A percentile compares a stretch with the other conserved stretches of the same genome.
phyloP scores from a whole-genome alignment of 2,888 invertebrate genomes.

The Phengaris alcon region DNA sequence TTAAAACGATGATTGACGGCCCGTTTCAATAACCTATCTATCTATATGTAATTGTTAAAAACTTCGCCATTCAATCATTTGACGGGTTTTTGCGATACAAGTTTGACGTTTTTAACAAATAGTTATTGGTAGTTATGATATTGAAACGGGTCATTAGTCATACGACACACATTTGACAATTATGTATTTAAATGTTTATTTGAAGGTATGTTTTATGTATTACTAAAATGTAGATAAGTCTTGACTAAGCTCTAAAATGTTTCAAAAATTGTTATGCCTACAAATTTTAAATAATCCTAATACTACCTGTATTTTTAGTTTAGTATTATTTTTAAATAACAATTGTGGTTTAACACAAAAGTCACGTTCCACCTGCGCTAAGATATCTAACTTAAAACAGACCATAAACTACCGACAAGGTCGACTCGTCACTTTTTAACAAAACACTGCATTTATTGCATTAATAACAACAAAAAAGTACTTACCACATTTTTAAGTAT shows the following conservation, averaged over 20 bases:
- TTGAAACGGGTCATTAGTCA: too few species aligned
- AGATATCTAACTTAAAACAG: conserved; percentile 6
- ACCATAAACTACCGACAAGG: not conserved
- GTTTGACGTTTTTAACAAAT: too few species aligned
- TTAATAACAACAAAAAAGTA: not conserved
- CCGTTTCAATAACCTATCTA: too few species aligned
- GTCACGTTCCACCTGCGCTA: not conserved
- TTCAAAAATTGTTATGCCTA: not conserved
- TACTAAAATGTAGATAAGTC: not conserved
- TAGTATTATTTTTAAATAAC: not conserved
- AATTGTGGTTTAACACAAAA: not conserved
- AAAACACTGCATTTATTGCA: not conserved
- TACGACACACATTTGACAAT: not conserved
- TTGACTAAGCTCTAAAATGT: not conserved
- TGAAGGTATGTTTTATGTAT: not conserved
- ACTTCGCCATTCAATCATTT: too few species aligned
- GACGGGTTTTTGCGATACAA: too few species aligned
- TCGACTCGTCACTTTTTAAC: not conserved
- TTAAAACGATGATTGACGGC: not conserved
- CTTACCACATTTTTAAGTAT: conserved; percentile 26
- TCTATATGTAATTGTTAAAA: not conserved
- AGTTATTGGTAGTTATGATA: too few species aligned
- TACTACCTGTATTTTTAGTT: not conserved
- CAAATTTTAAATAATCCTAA: not conserved
- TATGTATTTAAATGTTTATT: not conserved